A percentile compares a stretch with the other conserved stretches of the same genome.
These are phyloP conservation scores for Metalampra italica DNA, from an alignment of 2,888 invertebrate genomes.

Conservation along the genomic window DNA sequence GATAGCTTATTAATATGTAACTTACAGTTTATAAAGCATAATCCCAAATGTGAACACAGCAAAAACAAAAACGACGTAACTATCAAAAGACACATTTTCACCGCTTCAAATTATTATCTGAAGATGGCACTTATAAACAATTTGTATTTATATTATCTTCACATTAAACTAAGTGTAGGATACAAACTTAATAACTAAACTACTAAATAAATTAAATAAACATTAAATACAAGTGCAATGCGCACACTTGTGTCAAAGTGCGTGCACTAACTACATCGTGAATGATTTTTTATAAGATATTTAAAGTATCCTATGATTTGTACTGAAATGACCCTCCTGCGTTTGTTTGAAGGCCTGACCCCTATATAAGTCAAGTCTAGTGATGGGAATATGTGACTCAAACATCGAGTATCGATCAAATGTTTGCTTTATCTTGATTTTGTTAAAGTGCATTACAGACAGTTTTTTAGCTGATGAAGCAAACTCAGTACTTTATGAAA, in stretches of 20 bases:
- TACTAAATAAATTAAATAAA: constrained; percentile 14
- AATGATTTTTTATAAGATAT: constrained; percentile 65
- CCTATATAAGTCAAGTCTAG: constrained; percentile 59
- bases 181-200: constrained; percentile 16
- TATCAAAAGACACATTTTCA: constrained; percentile 49
- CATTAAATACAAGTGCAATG: constrained; percentile 24
- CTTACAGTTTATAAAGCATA: constrained; percentile 65
- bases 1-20: constrained; percentile 14
- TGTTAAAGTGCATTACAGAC: no score
- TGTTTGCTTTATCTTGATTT: background rate
- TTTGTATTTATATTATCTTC: constrained; percentile 31
- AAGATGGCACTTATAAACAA: constrained; percentile 22
- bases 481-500: no score
- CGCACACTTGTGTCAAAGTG: constrained; percentile 37
- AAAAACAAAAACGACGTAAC: constrained; percentile 31
- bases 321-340: constrained; percentile 57
- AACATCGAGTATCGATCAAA: constrained; percentile 20
- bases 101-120: constrained; percentile 26
- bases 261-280: constrained; percentile 48
- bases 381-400: constrained; percentile 26
- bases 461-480: no score
- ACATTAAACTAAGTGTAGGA: constrained; percentile 38
- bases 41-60: constrained; percentile 39
- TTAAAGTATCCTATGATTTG: constrained; percentile 70
- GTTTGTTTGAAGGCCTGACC: constrained; percentile 67